Conservation (phyloP, 2,797 vertebrate genomes). For the Lepus townsendii region DNA sequence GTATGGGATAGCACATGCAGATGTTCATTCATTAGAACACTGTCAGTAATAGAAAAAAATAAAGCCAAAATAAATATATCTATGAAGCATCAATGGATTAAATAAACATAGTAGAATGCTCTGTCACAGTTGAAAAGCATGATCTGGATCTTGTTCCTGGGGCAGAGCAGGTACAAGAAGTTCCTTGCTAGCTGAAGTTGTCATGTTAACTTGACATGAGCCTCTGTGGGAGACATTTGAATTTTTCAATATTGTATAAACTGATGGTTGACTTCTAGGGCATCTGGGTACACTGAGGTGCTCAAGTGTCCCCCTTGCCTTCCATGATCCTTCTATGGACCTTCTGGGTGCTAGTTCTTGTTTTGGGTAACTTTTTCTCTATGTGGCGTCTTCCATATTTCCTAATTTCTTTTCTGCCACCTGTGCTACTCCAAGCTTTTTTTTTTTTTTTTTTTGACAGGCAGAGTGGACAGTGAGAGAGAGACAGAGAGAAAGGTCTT, state of each 20-base stretch:
- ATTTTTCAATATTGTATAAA: background rate
- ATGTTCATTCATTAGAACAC: background rate
- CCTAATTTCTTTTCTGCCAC: background rate
- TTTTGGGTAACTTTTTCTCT: background rate
- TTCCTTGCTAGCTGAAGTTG: background rate
- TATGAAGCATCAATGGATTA: background rate
- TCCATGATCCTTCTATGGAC: background rate
- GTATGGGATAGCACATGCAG: background rate
- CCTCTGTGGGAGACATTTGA: background rate
- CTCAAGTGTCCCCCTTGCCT: background rate
- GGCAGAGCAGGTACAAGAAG: background rate
- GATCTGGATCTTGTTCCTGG: background rate
- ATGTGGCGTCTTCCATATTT: background rate
- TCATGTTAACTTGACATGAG: background rate
- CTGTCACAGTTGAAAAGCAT: background rate
- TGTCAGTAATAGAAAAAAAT: background rate
- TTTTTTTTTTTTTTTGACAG: background rate
- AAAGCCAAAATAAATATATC: background rate
- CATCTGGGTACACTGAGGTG: rapidly evolving
- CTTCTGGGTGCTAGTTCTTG: background rate
- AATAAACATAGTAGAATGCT: background rate
- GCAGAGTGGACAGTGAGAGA: too few relatives aligned
- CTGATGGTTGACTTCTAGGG: background rate
- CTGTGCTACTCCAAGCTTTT: background rate
- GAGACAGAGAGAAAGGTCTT: too few relatives aligned